phyloP scores from a whole-genome alignment of 2,797 vertebrate species.

The Erpetoichthys calabaricus region DNA sequence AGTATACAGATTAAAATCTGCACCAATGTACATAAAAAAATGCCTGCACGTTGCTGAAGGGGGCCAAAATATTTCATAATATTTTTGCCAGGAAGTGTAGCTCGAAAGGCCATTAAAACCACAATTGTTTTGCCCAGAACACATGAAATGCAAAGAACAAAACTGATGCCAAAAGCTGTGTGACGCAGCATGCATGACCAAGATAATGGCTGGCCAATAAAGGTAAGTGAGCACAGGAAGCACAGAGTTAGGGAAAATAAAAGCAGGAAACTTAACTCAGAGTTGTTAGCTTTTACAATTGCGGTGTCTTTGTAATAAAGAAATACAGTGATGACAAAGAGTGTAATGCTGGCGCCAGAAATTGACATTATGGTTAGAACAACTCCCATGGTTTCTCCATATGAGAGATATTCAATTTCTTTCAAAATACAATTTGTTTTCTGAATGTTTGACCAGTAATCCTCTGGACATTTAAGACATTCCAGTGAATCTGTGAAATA shows the following conservation, averaged over 20 bases:
- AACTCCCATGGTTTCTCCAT: constrained; percentile 21
- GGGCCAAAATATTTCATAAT: constrained; percentile 33
- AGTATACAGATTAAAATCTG: constrained; percentile 49
- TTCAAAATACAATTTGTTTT: constrained; percentile 21
- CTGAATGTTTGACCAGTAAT: constrained; percentile 27
- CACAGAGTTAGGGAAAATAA: constrained; percentile 29
- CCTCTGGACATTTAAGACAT: constrained; percentile 22
- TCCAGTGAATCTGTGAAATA: constrained; percentile 8
- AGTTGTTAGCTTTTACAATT: constrained; percentile 26
- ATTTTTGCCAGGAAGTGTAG: constrained; percentile 24
- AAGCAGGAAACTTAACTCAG: constrained; percentile 30
- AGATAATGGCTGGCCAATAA: constrained; percentile 21
- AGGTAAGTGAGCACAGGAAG: constrained; percentile 26
- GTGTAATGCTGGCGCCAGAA: constrained; percentile 23
- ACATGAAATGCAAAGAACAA: constrained; percentile 31
- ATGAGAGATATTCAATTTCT: constrained; percentile 26
- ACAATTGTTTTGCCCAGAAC: constrained; percentile 32
- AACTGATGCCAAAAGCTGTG: constrained; percentile 31
- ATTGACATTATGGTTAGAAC: constrained; percentile 25
- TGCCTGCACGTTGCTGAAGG: constrained; percentile 42
- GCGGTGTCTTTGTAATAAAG: constrained; percentile 10
- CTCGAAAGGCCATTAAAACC: constrained; percentile 30
- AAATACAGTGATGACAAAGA: constrained; percentile 1
- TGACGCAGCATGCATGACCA: constrained; percentile 34
- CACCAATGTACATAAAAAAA: constrained; percentile 41